A percentile compares a stretch with the other conserved stretches of the same genome.
phyloP scores from a whole-genome alignment of 2,113 vertebrate genomes.

The Pavo muticus region DNA sequence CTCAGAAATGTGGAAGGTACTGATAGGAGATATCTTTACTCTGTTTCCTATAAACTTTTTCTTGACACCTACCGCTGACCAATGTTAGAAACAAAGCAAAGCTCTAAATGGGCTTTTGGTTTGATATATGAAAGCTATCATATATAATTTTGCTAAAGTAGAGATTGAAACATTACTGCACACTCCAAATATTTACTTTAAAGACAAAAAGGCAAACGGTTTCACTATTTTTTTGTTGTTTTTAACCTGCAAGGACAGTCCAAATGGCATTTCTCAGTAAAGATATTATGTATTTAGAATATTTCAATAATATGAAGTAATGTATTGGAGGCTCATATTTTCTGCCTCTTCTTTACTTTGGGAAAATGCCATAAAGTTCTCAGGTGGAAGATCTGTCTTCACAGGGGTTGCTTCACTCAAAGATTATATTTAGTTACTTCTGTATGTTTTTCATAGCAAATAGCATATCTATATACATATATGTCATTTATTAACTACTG shows the following conservation, averaged over 20 bases:
- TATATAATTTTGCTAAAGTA: background rate
- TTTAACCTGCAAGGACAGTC: background rate
- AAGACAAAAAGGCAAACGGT: background rate
- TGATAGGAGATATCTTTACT: background rate
- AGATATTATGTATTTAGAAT: background rate
- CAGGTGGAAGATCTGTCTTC: background rate
- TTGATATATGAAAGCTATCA: background rate
- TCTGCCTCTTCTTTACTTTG: background rate
- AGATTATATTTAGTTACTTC: background rate
- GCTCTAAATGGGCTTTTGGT: background rate
- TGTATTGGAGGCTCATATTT: background rate
- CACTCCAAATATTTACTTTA: background rate
- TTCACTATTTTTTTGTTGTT: background rate
- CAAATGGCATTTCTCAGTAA: background rate
- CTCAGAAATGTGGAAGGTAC: background rate
- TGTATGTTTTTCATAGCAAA: background rate
- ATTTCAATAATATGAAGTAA: background rate
- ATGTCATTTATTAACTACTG: background rate
- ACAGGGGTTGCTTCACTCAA: background rate
- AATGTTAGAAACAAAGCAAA: background rate
- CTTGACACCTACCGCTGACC: accelerated
- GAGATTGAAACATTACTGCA: background rate
- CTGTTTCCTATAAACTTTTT: background rate
- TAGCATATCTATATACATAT: background rate
- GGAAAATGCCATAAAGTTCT: background rate